Base-by-base conservation (phyloP, 1,140 invertebrate species). In the Drosophila equinoxialis region DNA sequence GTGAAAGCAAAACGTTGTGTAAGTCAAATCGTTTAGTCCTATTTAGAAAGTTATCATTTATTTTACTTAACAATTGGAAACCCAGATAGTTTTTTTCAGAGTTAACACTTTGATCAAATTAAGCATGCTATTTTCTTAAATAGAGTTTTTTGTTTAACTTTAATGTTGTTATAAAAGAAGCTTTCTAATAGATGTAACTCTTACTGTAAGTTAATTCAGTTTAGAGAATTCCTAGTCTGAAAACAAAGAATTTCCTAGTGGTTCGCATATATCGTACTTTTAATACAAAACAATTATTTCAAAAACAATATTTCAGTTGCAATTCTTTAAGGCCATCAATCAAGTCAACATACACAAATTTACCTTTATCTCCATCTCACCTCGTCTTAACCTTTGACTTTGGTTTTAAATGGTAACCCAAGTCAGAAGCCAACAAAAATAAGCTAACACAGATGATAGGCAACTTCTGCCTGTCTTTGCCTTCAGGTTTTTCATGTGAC, bases 381-480 rank as follows among this genome's bases (percentile, higher is more conserved):
- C 73, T 71, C 37, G 77, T 61, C 74, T 77, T 77, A 71, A 77
- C 74, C 74, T 77, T 77, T 71, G 57, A 42, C 55, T 41, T 33
- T 23, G 57, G 74, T 59, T 66, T 77, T 77, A 77, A 71, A 77
- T 71, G 54, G 66, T 66, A 17, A 23, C 74, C 74, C 26, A 55
- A 37, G 2, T 30, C 35, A 41, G 35, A 59, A 77, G 57, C 64
- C 60, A 68, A 30, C 23, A 30, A 30, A 30, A 1, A 54, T 8
- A 70, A 77, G 77, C 74, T 77, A 77, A 39, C 75, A 39, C 75
- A 77, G 74, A 66, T 62, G 71, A 26, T 23, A 71, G 74, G 62
- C 74, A 77, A 77, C 77, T 13, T 45, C 11, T 42, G 14, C 1
- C 26, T 58, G 30, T 5, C 30, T 54, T 30, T 33, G 20, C 6